phyloP scores from a whole-genome alignment of 2,888 invertebrate species.

The Slavum lentiscoides region DNA sequence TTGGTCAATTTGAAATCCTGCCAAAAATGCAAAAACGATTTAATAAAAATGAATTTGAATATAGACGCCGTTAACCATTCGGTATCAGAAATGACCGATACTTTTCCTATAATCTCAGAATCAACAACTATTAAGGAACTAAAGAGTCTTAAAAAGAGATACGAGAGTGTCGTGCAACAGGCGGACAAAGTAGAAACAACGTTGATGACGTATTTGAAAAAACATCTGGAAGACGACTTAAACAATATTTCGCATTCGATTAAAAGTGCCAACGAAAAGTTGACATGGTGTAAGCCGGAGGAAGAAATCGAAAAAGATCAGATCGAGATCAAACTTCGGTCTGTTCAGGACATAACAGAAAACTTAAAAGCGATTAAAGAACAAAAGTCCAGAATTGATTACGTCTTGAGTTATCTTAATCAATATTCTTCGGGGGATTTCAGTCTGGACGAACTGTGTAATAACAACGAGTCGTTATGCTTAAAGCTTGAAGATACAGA shows the following conservation, averaged over 20 bases:
- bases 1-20: constrained; percentile 77
- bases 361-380: constrained; percentile 32
- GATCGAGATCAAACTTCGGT: constrained; percentile 84
- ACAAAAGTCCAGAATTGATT: constrained; percentile 63
- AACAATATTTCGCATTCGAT: constrained; percentile 80
- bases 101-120: constrained; percentile 78
- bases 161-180: constrained; percentile 76
- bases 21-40: constrained; percentile 71
- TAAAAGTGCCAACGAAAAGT: constrained; percentile 81
- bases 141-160: constrained; percentile 79
- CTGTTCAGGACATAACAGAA: constrained; percentile 69
- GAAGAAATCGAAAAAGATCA: constrained; percentile 88
- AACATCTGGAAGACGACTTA: constrained; percentile 83
- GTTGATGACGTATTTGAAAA: constrained; percentile 79
- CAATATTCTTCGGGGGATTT: constrained; percentile 15
- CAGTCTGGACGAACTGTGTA: constrained; percentile 17
- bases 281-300: constrained; percentile 89
- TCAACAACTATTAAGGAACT: constrained; percentile 80
- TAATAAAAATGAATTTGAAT: constrained; percentile 70
- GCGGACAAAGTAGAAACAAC: constrained; percentile 79
- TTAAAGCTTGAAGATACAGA: constrained; percentile 18
- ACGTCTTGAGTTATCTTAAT: constrained; percentile 66
- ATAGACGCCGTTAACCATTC: constrained; percentile 72
- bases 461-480: neutral
- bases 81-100: constrained; percentile 71